Evolutionary conservation across 2,888 invertebrate genomes (phyloP).

Genomic region (Coenonympha arcania): DNA sequence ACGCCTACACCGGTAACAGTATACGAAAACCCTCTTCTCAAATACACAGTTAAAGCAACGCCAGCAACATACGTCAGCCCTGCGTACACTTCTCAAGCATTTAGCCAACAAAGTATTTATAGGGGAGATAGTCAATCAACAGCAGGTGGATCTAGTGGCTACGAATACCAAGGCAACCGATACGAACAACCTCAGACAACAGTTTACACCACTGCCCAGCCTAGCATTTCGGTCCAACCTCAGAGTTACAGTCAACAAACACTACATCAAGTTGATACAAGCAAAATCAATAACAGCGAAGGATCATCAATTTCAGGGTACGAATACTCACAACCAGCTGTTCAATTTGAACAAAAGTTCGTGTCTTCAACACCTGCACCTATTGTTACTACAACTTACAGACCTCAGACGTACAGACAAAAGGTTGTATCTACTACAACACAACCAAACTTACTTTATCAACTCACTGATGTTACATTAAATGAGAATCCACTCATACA

Average conservation of each 20-base stretch:
- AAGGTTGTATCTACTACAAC: slow-evolving; percentile 52
- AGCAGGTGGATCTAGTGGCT: slow-evolving; percentile 27
- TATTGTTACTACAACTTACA: slow-evolving; percentile 38
- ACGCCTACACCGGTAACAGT: slow-evolving; percentile 28
- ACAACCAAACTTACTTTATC: slow-evolving; percentile 45
- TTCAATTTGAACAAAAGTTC: slow-evolving; percentile 45
- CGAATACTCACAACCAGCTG: slow-evolving; percentile 32
- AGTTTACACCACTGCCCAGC: slow-evolving; percentile 34
- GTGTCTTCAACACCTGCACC: slow-evolving; percentile 47
- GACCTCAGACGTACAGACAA: slow-evolving; percentile 43
- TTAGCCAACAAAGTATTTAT: slow-evolving; percentile 51
- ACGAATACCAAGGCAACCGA: slow-evolving; percentile 34
- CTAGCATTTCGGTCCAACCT: slow-evolving; percentile 33
- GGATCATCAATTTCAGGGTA: slow-evolving; percentile 38
- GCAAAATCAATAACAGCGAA: slow-evolving; percentile 41
- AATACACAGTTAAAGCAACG: slow-evolving; percentile 26
- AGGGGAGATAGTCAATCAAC: slow-evolving; percentile 47
- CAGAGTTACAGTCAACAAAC: slow-evolving; percentile 54
- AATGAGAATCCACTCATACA: slow-evolving; percentile 60
- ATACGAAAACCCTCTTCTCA: slow-evolving; percentile 31
- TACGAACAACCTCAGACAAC: slow-evolving; percentile 51
- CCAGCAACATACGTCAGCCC: slow-evolving; percentile 24
- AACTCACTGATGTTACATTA: slow-evolving; percentile 52
- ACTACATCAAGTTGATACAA: slow-evolving; percentile 50
- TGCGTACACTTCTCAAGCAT: slow-evolving; percentile 47